phyloP scores from a whole-genome alignment of 2,888 invertebrate species.

The Drosophila eohydei region DNA sequence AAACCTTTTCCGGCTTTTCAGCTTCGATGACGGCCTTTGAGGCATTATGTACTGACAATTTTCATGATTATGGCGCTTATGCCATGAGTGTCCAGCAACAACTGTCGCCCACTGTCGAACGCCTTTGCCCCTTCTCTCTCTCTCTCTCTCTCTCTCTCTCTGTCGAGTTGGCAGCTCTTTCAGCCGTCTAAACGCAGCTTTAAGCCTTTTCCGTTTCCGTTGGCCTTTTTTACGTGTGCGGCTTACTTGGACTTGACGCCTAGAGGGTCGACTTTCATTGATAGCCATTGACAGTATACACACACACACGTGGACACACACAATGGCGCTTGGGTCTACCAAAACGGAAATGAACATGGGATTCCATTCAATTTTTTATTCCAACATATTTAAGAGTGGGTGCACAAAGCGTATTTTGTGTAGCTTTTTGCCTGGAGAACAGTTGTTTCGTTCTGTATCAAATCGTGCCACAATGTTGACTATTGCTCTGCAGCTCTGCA shows the following conservation, averaged over 20 bases:
- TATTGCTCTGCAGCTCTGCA: slow-evolving; percentile 45
- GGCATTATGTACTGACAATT: slow-evolving; percentile 80
- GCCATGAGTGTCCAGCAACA: slow-evolving; percentile 59
- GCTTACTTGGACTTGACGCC: slow-evolving; percentile 68
- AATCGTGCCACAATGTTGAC: slow-evolving; percentile 49
- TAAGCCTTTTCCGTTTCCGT: slow-evolving; percentile 79
- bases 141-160: not conserved
- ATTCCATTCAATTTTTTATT: slow-evolving; percentile 64
- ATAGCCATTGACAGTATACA: slow-evolving; percentile 62
- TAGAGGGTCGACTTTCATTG: slow-evolving; percentile 65
- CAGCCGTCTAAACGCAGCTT: slow-evolving; percentile 74
- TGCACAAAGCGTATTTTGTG: slow-evolving; percentile 28
- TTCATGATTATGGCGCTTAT: slow-evolving; percentile 78
- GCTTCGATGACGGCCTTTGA: slow-evolving; percentile 69
- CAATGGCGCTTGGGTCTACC: slow-evolving; percentile 39
- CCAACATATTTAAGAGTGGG: slow-evolving; percentile 27
- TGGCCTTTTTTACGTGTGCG: slow-evolving; percentile 57
- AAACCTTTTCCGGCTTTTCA: slow-evolving; percentile 73
- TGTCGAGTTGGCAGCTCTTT: slow-evolving; percentile 25
- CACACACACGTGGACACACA: slow-evolving; percentile 18
- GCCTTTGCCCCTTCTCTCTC: no score
- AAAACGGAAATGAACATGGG: slow-evolving; percentile 67
- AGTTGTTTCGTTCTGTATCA: slow-evolving; percentile 9
- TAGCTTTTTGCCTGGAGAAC: slow-evolving; percentile 22
- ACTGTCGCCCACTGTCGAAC: not conserved